Base-by-base conservation (phyloP, 2,113 vertebrate genomes). In the Indicator maculatus region DNA sequence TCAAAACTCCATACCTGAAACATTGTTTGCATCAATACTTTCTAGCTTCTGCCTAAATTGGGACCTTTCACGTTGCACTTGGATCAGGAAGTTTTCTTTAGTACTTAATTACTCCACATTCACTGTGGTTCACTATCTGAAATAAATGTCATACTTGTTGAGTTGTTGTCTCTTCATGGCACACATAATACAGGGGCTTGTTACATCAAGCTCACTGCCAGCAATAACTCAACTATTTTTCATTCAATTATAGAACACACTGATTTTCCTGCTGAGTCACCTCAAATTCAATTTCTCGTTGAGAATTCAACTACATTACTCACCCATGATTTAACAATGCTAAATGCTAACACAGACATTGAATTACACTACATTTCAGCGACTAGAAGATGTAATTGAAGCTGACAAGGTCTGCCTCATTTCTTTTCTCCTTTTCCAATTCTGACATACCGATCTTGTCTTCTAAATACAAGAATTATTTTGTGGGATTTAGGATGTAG, bases 231-330 rank as follows among this genome's bases (percentile, higher is more conserved):
- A 84, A 75, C 93, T 83, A 8, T 80, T 83, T 96, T 91, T 90
- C 69, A 38, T 95, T 86, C 92, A 92, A 58, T 93, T 95, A 93
- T 30, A 86, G 55, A 64, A 85, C 84, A 83, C 55, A 93, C 83
- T n/a, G 79, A 47, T 92, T 95, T 93, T 96, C 95, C 95, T 91
- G 91, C 93, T 94, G 95, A 84, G 83, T 96, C 90, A 92, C 92
- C 80, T 95, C 87, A 93, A 97, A 90, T 86, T 92, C 94, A 87
- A 36, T 94, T 97, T 92, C 93, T 96, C 94, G 93, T 93, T 90
- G 81, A 88, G 94, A 96, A 95, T 95, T 95, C 95, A 89, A 78
- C 95, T 86, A 70, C 96, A 96, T 90, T 71, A 85, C 95, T 95
- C 47, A 23, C 85, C 96, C 44, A 66, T 73, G 93, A 96, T 96